Conservation (phyloP, 1,140 invertebrate genomes). For the Philopotamus ludificatus region DNA sequence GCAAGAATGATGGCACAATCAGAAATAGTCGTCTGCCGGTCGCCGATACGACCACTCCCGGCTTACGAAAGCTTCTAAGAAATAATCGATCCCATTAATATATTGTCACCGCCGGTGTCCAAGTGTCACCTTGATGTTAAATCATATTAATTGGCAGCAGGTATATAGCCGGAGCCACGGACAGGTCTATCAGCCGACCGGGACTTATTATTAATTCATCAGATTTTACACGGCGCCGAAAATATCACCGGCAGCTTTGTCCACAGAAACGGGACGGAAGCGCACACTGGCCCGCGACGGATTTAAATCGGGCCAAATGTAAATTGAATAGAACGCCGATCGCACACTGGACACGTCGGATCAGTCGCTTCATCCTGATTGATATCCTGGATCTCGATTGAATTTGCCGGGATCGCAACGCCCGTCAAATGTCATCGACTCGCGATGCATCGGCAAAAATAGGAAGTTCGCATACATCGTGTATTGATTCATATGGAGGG, state of each 20-base stretch:
- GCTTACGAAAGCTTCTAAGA: slow-evolving; percentile 22
- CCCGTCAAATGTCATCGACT: too few relatives aligned
- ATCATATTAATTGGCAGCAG: slow-evolving; percentile 30
- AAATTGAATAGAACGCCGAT: too few relatives aligned
- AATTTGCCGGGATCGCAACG: too few relatives aligned
- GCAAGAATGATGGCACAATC: slow-evolving; percentile 9
- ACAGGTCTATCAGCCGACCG: not conserved
- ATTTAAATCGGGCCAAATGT: too few relatives aligned
- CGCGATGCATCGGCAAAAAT: too few relatives aligned
- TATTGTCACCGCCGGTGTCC: slow-evolving; percentile 16
- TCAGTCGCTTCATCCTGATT: too few relatives aligned
- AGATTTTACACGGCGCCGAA: not conserved
- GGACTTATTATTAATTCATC: slow-evolving; percentile 19
- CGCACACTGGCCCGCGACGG: too few relatives aligned
- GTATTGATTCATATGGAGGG: too few relatives aligned
- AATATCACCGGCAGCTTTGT: not conserved
- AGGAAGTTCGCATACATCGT: too few relatives aligned
- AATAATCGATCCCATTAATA: slow-evolving; percentile 32
- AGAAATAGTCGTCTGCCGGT: slow-evolving; percentile 16
- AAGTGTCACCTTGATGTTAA: slow-evolving; percentile 15
- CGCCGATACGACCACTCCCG: slow-evolving; percentile 7
- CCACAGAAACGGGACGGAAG: not conserved
- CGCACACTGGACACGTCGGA: not conserved
- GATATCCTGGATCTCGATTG: too few relatives aligned
- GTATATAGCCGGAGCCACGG: slow-evolving; percentile 5